Base-by-base conservation (phyloP, 2,888 invertebrate genomes). In the Agrypnus murinus region DNA sequence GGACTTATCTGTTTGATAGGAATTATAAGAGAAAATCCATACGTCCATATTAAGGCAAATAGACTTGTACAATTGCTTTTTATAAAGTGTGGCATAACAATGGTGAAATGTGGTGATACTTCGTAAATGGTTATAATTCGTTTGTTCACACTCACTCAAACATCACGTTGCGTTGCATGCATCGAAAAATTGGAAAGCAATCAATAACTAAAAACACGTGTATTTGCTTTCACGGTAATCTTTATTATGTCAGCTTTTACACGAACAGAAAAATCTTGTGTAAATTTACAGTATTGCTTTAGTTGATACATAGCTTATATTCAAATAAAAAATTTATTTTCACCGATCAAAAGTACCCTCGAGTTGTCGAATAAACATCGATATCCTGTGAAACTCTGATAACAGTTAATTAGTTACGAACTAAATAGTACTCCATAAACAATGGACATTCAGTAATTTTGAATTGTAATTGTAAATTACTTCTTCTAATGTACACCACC, bases 51-150 rank as follows among this genome's bases (percentile, higher is more conserved):
- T 53, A 31, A 32, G 32, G 31, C 53, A 53, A 53, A 10, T 32
- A 53, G 15, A 53, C 32, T 32, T 1, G n/a, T n/a, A 14, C 31
- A 32, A 32, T 14, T 12, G 14, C 34, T 25, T 12, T 32, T 14
- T 3, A 1, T 25, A 32, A 32, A 9, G 53, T 10, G 14, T 48
- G n/a, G 17, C 19, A 19, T 25, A 31, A 25, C 17, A n/a, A 1
- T 14, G 53, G 10, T 53, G 15, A 53, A 53, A 25, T 53, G 53
- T 53, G 53, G 53, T 15, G 53, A 48, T 48, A 19, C 31, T 48
- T 14, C 25, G 17, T 48, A 48, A 48, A 5, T n/a, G 25, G 17
- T 17, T 19, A 48, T 17, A 48, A 25, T 48, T 31, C 17, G 17
- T 48, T 48, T 48, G 48, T 31, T 25, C 48, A 48, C 48, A 25